Evolutionary conservation across 2,888 invertebrate species (phyloP).

Genomic region (Heteropelma amictum): DNA sequence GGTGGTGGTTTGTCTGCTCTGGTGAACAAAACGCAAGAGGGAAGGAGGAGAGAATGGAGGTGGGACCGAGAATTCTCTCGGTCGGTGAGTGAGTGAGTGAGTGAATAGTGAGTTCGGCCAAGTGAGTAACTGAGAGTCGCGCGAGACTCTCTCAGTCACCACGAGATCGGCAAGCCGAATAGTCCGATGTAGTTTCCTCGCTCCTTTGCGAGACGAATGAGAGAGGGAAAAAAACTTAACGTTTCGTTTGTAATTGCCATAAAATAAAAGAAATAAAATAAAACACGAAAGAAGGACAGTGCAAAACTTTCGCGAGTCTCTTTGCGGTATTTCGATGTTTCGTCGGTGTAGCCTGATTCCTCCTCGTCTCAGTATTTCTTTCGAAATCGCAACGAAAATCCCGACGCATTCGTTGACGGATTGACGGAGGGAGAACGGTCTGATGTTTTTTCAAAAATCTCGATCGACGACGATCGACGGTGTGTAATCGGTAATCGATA

Average conservation of each 20-base stretch:
- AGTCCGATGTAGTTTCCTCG: slow-evolving; percentile 72
- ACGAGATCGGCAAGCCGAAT: slow-evolving; percentile 78
- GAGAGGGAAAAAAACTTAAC: background rate
- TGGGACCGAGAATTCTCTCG: slow-evolving; percentile 53
- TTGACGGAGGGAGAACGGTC: background rate
- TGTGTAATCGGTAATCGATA: slow-evolving; percentile 5
- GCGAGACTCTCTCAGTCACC: slow-evolving; percentile 76
- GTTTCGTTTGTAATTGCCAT: background rate
- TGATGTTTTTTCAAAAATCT: background rate
- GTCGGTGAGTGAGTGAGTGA: slow-evolving; percentile 58
- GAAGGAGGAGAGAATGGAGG: slow-evolving; percentile 68
- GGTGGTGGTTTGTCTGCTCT: slow-evolving; percentile 29
- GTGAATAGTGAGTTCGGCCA: slow-evolving; percentile 70
- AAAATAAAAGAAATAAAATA: background rate
- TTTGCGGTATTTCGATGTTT: too few relatives aligned
- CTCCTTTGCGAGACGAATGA: slow-evolving; percentile 47
- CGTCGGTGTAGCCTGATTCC: too few relatives aligned
- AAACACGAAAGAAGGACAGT: too few relatives aligned
- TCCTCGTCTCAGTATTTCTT: too few relatives aligned
- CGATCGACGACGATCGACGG: background rate
- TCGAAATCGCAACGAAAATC: too few relatives aligned
- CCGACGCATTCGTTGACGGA: background rate
- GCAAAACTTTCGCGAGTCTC: too few relatives aligned
- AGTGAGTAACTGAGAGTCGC: slow-evolving; percentile 75
- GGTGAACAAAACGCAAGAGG: slow-evolving; percentile 61